phyloP scores from a whole-genome alignment of 2,113 vertebrate genomes.

The Tachysurus vachellii region DNA sequence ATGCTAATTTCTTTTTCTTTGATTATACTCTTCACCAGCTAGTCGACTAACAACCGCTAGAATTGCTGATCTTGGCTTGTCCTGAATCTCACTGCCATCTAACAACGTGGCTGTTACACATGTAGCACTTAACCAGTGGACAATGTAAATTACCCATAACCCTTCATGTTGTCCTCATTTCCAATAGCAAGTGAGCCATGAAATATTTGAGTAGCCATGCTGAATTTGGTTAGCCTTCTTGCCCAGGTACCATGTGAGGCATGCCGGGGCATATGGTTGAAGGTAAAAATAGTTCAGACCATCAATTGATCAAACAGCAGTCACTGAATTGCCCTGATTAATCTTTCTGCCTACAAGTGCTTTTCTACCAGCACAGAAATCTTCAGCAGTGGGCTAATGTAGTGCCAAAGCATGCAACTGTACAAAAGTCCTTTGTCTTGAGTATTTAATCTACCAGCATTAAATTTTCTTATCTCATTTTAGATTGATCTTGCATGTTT shows the following conservation, averaged over 20 bases:
- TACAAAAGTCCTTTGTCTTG: neutral
- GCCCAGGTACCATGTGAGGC: neutral
- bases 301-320: neutral
- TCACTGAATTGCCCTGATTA: neutral
- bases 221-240: neutral
- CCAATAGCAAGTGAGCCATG: neutral
- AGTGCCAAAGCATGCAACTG: neutral
- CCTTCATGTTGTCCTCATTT: neutral
- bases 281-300: neutral
- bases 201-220: neutral
- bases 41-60: neutral
- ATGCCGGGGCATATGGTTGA: neutral
- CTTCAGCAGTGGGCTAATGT: neutral
- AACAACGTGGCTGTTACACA: neutral
- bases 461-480: neutral
- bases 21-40: neutral
- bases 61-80: neutral
- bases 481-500: neutral
- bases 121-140: neutral
- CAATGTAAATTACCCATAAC: constrained; percentile 2
- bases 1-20: neutral
- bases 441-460: neutral
- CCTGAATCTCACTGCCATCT: neutral
- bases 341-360: neutral
- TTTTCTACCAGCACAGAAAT: neutral